Base-by-base conservation (phyloP, 2,888 invertebrate species). In the Temnothorax rugatulus region DNA sequence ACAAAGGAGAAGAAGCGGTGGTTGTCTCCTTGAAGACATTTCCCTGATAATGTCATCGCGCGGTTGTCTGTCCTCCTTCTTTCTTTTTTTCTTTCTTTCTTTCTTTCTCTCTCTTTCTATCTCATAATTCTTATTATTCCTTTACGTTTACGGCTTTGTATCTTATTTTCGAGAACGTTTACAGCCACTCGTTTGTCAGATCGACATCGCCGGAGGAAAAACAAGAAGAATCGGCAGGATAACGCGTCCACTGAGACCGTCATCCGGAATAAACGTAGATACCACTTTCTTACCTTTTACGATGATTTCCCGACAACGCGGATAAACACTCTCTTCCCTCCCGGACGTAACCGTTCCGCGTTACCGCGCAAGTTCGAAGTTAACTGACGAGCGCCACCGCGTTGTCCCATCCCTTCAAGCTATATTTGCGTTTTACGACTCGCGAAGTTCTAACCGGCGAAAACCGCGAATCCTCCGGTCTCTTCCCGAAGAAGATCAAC, bases 381-480 rank as follows among this genome's bases (percentile, higher is more conserved):
- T 25, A 83, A 74, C 76, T 47, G 25, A 44, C 41, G 63, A 63
- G 25, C 50, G 9, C 44, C 34, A 34, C 5, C 18, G 18, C 4
- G 21, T 66, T n/a, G n/a, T 8, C n/a, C 21, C 44, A 29, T n/a
- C 9, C 21, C 57, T 11, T 7, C 15, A 11, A 64, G 63, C 50
- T 66, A 84, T 84, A 84, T 84, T 84, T 63, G 68, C 73, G 57
- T 82, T 86, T 86, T 83, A 86, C 84, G 82, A 86, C 21, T 47
- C 81, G 47, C 38, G 13, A 54, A 77, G 54, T 68, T 63, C 21
- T 47, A 34, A 47, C 15, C 44, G 18, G n/a, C 4, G 18, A 25
- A 11, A 18, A 15, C 38, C 13, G 15, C 9, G 38, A 18, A 18
- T 47, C 13, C 25, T 15, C 8, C n/a, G 64, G 68, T 44, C 47